Conservation (phyloP, 2,888 invertebrate genomes). For the Microctonus aethiopoides region DNA sequence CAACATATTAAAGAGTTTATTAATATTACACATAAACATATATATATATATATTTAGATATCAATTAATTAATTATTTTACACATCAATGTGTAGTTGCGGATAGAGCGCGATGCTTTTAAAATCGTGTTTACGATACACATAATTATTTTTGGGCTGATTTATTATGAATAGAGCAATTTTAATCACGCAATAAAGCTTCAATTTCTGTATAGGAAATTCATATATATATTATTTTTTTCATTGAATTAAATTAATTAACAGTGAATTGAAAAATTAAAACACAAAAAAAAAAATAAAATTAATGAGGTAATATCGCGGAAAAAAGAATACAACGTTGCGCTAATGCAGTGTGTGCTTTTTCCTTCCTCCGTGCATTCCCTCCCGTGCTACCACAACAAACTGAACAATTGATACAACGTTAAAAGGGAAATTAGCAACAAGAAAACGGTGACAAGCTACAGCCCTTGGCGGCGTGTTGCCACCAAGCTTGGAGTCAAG, state of each 20-base stretch:
- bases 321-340: constrained; percentile 45
- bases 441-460: constrained; percentile 80
- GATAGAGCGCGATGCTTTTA: constrained; percentile 28
- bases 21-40: constrained; percentile 12
- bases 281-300: constrained; percentile 29
- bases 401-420: constrained; percentile 56
- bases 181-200: neutral
- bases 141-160: constrained; percentile 15
- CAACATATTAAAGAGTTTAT: constrained; percentile 46
- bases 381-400: constrained; percentile 62
- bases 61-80: constrained; percentile 22
- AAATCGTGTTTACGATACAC: constrained; percentile 18
- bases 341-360: constrained; percentile 67
- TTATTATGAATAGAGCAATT: neutral
- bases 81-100: constrained; percentile 28
- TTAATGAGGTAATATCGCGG: constrained; percentile 33
- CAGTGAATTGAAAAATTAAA: constrained; percentile 6
- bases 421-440: constrained; percentile 72
- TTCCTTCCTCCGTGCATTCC: constrained; percentile 65
- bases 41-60: neutral
- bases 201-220: constrained; percentile 5
- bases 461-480: constrained; percentile 94
- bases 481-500: constrained; percentile 95
- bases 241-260: neutral
- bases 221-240: neutral